Conservation (phyloP, 2,797 vertebrate species). For the Erethizon dorsatum region DNA sequence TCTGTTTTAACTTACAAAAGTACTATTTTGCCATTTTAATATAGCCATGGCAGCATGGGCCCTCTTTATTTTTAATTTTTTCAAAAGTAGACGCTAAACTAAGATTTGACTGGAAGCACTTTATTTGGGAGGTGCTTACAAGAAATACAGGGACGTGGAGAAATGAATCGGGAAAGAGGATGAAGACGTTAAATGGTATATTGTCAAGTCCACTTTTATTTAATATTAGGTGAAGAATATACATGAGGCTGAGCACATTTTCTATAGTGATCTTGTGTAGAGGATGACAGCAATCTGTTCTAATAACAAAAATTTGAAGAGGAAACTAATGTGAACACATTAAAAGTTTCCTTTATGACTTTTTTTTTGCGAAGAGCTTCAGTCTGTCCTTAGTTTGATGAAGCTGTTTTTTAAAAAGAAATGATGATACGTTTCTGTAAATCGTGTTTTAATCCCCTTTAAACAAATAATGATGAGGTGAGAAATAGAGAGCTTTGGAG, state of each 20-base stretch:
- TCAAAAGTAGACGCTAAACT: not conserved
- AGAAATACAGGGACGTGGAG: not conserved
- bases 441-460: not conserved
- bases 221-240: not conserved
- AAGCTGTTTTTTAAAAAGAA: not conserved
- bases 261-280: not conserved
- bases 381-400: not conserved
- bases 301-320: not conserved
- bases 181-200: not conserved
- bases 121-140: not conserved
- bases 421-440: not conserved
- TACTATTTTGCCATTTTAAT: not conserved
- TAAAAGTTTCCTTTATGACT: not conserved
- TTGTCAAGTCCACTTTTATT: not conserved
- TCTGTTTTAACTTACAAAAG: not conserved
- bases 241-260: not conserved
- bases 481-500: not conserved
- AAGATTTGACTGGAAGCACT: not conserved
- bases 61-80: not conserved
- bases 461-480: not conserved
- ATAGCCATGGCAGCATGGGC: not conserved
- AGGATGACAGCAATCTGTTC: not conserved
- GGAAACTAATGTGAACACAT: not conserved
- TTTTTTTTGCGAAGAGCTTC: not conserved
- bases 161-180: not conserved